Evolutionary conservation across 2,113 vertebrate species (phyloP).

Genomic region (Recurvirostra avosetta): DNA sequence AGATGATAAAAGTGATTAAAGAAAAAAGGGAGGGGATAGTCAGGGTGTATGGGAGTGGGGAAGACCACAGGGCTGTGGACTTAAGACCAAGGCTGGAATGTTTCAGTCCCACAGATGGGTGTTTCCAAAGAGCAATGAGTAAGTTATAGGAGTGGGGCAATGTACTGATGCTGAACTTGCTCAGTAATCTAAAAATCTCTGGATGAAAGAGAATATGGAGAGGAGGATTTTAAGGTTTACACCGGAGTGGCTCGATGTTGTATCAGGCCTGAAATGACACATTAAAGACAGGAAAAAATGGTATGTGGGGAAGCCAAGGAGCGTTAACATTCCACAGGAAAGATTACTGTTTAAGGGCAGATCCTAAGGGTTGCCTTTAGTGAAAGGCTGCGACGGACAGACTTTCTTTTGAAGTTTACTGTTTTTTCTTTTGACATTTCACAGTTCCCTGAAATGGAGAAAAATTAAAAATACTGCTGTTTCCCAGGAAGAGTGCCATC

Average conservation of each 20-base stretch:
- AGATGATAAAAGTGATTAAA: not conserved
- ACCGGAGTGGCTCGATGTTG: accelerated
- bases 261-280: not conserved
- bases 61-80: no score
- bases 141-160: not conserved
- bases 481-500: not conserved
- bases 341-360: not conserved
- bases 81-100: not conserved
- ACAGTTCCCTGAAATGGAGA: not conserved
- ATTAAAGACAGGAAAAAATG: not conserved
- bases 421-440: not conserved
- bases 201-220: not conserved
- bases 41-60: not conserved
- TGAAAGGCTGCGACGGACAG: not conserved
- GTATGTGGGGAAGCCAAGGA: not conserved
- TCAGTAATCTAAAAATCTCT: not conserved
- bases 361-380: not conserved
- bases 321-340: not conserved
- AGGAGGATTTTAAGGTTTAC: not conserved
- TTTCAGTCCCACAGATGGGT: not conserved
- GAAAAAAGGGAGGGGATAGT: not conserved
- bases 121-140: not conserved
- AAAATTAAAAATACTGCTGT: not conserved
- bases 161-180: not conserved
- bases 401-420: not conserved